phyloP scores from a whole-genome alignment of 2,888 invertebrate species.

The Aspidiotus rigidus region DNA sequence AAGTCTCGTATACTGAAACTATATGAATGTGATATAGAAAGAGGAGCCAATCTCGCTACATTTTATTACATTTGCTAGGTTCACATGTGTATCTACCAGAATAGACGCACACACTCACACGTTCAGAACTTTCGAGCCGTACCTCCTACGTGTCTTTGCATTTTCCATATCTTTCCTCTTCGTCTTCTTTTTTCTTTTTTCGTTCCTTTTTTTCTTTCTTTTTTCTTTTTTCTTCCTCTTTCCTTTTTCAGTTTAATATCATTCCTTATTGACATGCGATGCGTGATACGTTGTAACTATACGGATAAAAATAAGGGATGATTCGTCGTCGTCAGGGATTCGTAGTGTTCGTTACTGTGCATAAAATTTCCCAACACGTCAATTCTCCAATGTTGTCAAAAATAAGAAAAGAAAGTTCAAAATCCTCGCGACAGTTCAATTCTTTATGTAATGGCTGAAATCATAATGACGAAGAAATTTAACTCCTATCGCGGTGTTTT shows the following conservation, averaged over 20 bases:
- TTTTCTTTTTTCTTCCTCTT: conserved; percentile 13
- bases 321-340: conserved; percentile 31
- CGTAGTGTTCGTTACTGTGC: conserved; percentile 14
- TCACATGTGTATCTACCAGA: neutral
- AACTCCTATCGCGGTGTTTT: too few relatives aligned
- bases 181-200: neutral
- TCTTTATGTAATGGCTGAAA: too few relatives aligned
- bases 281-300: conserved; percentile 32
- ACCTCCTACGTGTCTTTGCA: conserved; percentile 28
- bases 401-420: too few relatives aligned
- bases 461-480: too few relatives aligned
- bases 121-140: neutral
- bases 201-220: neutral
- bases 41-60: conserved; percentile 29
- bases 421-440: too few relatives aligned
- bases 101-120: conserved; percentile 20
- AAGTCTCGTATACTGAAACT: conserved; percentile 5
- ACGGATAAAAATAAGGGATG: conserved; percentile 31
- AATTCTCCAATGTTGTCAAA: too few relatives aligned
- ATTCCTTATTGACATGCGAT: conserved; percentile 33
- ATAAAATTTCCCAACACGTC: neutral
- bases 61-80: conserved; percentile 30
- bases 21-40: conserved; percentile 4
- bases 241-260: conserved; percentile 26
- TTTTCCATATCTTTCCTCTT: conserved; percentile 21